These are phyloP conservation scores for Setipinna tenuifilis DNA, from an alignment of 2,797 vertebrate genomes.

Conservation along the genomic window DNA sequence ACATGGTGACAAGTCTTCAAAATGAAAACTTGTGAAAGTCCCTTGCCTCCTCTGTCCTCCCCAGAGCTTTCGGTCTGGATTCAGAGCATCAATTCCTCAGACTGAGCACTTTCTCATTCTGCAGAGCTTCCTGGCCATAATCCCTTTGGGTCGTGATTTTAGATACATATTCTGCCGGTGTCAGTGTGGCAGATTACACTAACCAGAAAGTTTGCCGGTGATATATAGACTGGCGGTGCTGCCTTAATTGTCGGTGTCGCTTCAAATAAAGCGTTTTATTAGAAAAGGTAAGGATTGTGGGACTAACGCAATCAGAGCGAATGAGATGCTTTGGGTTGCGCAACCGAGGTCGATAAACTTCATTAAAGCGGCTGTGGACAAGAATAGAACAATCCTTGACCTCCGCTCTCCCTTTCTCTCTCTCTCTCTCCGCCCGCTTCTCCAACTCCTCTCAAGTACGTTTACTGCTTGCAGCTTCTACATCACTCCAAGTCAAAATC, in stretches of 20 bases:
- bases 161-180: neutral
- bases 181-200: neutral
- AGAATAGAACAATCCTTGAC: constrained; percentile 24
- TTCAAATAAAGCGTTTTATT: constrained; percentile 27
- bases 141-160: neutral
- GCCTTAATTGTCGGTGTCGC: neutral
- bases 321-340: constrained; percentile 17
- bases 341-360: constrained; percentile 22
- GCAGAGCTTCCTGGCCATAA: neutral
- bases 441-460: neutral
- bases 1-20: neutral
- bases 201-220: neutral
- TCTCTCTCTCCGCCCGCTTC: neutral
- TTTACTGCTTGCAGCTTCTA: neutral
- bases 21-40: neutral
- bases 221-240: neutral
- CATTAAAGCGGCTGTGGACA: constrained; percentile 3
- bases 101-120: neutral
- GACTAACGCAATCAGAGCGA: constrained; percentile 14
- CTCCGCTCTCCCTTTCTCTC: too few relatives aligned
- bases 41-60: neutral
- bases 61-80: neutral
- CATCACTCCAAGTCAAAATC: neutral
- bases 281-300: constrained; percentile 26
- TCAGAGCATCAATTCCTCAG: neutral